Evolutionary conservation across 2,888 invertebrate genomes (phyloP).

Genomic region (Apantesis nais): DNA sequence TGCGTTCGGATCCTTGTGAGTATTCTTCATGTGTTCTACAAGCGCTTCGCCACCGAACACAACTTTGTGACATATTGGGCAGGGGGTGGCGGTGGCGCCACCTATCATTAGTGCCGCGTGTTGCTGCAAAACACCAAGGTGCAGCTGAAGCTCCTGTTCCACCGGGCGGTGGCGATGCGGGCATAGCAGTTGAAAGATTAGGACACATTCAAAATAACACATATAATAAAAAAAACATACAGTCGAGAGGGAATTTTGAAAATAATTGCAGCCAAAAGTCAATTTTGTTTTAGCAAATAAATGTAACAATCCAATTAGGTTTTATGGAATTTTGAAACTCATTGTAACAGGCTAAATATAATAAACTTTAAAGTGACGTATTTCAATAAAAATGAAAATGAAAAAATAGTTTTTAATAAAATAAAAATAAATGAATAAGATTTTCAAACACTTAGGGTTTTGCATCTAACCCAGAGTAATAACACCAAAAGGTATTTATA

Average conservation of each 20-base stretch:
- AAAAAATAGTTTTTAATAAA: not conserved
- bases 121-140: conserved; percentile 98
- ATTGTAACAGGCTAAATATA: conserved; percentile 30
- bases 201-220: conserved; percentile 67
- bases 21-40: conserved; percentile 98
- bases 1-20: conserved; percentile 96
- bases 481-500: no score
- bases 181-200: conserved; percentile 82
- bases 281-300: conserved; percentile 59
- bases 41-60: conserved; percentile 96
- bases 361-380: conserved; percentile 7
- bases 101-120: conserved; percentile 96
- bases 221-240: conserved; percentile 52
- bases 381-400: not conserved
- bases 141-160: conserved; percentile 94
- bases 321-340: conserved; percentile 35
- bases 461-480: not conserved
- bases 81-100: conserved; percentile 96
- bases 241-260: conserved; percentile 68
- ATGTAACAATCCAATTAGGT: conserved; percentile 21
- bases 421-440: not conserved
- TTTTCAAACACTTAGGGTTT: not conserved
- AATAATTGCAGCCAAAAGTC: conserved; percentile 56
- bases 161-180: conserved; percentile 76
- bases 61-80: conserved; percentile 97